A percentile compares a stretch with the other conserved stretches of the same genome.
phyloP scores from a whole-genome alignment of 2,888 invertebrate genomes.

The Bombylius discolor region DNA sequence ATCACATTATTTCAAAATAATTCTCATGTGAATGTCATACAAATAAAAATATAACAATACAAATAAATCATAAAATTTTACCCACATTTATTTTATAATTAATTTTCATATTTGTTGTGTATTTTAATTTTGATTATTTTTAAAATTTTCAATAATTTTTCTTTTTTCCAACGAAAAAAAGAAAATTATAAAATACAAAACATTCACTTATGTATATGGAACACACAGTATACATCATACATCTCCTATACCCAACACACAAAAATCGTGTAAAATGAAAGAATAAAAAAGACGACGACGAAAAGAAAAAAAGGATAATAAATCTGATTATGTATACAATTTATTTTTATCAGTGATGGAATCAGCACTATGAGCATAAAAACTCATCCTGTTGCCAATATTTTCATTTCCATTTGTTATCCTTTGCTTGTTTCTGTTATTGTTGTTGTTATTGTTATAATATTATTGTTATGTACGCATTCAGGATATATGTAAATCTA shows the following conservation, averaged over 20 bases:
- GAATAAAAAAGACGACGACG: too few relatives aligned
- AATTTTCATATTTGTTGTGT: too few relatives aligned
- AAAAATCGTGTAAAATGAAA: too few relatives aligned
- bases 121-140: not conserved
- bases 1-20: too few relatives aligned
- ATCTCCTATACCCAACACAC: too few relatives aligned
- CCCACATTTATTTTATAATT: too few relatives aligned
- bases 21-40: too few relatives aligned
- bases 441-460: not conserved
- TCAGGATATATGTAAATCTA: not conserved
- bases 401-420: conserved; percentile 6
- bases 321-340: conserved; percentile 18
- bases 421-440: not conserved
- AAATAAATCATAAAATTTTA: too few relatives aligned
- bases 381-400: conserved; percentile 7
- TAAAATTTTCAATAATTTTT: not conserved
- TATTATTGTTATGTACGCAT: not conserved
- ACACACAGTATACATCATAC: too few relatives aligned
- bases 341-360: conserved; percentile 17
- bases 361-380: conserved; percentile 12
- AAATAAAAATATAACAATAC: too few relatives aligned
- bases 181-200: not conserved
- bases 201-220: too few relatives aligned
- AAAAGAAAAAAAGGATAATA: conserved; percentile 13
- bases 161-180: not conserved